Conservation (phyloP, 1,140 invertebrate species). For the Aphaenogaster ashmeadi region DNA sequence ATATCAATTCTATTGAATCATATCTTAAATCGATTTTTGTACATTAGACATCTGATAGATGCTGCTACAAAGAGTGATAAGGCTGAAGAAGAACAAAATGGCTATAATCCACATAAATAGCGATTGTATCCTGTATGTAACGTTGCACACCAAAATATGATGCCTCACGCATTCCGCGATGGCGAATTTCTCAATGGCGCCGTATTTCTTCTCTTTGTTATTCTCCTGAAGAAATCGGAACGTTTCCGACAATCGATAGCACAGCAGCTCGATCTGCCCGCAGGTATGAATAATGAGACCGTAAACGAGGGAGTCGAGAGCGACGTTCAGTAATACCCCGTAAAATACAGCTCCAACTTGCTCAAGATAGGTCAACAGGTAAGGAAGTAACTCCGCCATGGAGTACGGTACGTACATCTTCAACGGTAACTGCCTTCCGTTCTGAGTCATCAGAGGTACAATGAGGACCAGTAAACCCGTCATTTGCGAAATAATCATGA, state of each 20-base stretch:
- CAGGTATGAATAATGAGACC: conserved; percentile 60
- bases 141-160: conserved; percentile 30
- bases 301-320: conserved; percentile 58
- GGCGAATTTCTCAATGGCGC: background rate
- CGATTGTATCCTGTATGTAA: conserved; percentile 42
- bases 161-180: conserved; percentile 47
- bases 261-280: conserved; percentile 53
- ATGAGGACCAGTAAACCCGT: background rate
- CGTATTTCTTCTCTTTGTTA: background rate
- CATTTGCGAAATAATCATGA: conserved; percentile 7
- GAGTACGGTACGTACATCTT: conserved; percentile 50
- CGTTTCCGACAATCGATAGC: conserved; percentile 25
- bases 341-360: conserved; percentile 16
- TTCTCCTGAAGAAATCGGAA: conserved; percentile 11
- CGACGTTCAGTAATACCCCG: conserved; percentile 16
- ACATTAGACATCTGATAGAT: conserved; percentile 60
- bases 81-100: conserved; percentile 50
- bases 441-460: background rate
- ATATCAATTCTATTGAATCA: background rate
- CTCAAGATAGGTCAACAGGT: conserved; percentile 40
- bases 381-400: conserved; percentile 17
- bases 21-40: background rate
- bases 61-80: conserved; percentile 51
- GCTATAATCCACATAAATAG: conserved; percentile 42
- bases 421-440: conserved; percentile 5